Percentiles rank a stretch among this genome's conserved stretches.
phyloP scores from a whole-genome alignment of 2,797 vertebrate species.

The Discoglossus pictus region DNA sequence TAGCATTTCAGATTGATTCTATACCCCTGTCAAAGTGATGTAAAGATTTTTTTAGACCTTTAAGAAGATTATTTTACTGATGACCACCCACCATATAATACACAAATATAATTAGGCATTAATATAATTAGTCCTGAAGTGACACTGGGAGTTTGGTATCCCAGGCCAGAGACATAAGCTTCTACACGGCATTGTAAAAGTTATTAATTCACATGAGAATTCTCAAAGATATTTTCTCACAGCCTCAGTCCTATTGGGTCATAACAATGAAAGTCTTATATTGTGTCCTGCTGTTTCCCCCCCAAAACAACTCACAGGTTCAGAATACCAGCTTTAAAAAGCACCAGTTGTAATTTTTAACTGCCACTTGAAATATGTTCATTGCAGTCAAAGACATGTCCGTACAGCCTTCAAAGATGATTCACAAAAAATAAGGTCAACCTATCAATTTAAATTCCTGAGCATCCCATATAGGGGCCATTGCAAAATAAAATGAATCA shows the following conservation, averaged over 20 bases:
- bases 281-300: too few relatives aligned
- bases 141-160: constrained; percentile 6
- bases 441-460: too few relatives aligned
- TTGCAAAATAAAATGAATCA: too few relatives aligned
- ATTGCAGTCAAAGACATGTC: too few relatives aligned
- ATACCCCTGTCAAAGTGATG: constrained; percentile 14
- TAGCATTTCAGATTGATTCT: constrained; percentile 30
- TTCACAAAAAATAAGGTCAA: too few relatives aligned
- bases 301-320: too few relatives aligned
- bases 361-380: too few relatives aligned
- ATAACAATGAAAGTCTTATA: not conserved
- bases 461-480: too few relatives aligned
- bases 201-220: constrained; percentile 41
- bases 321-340: too few relatives aligned
- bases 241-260: not conserved
- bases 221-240: constrained; percentile 30
- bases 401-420: too few relatives aligned
- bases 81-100: constrained; percentile 27
- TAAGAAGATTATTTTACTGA: constrained; percentile 44
- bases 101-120: constrained; percentile 11
- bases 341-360: too few relatives aligned
- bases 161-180: constrained; percentile 21
- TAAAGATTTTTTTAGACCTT: constrained; percentile 29
- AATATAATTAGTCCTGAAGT: constrained; percentile 32
- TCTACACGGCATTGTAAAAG: constrained; percentile 12